Evolutionary conservation across 2,888 invertebrate genomes (phyloP), one percentile per base, ranked within the genome.

Genomic region (Lepidochitona cinerea): DNA sequence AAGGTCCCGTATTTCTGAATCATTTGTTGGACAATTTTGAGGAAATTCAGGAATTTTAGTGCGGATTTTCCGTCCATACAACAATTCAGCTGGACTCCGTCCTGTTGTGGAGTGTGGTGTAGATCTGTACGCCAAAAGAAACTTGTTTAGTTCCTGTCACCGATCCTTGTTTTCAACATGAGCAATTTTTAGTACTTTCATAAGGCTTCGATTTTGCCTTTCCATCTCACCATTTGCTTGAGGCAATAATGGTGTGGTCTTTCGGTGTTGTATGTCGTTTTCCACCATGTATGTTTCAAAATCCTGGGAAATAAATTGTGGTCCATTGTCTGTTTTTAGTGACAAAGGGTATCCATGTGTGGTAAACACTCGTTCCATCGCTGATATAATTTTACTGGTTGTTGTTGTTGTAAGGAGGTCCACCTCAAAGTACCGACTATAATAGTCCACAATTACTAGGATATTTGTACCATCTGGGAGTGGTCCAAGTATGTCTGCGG

Each of bases 391-490:
- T 32, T 77, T 79, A 6, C 74, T 75, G 7, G 74, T 66, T 18
- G 78, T 76, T 26, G 70, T 78, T 26, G 68, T 23, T 18, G n/a
- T 54, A 69, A 75, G 23, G 26, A 74, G 37, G 37, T 73, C 77
- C 12, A 76, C 68, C 59, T 79, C 81, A 72, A 66, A 73, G 49
- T 73, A 81, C 7, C 80, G 37, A 67, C 79, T 83, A 36, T 77
- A 81, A 69, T 82, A 82, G 65, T 83, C 81, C 4, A 79, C 73
- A 36, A 75, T 66, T 4, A 80, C 80, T 26, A 82, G 68, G 2
- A 81, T 49, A 65, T 71, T 70, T 35, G 78, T 54, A n/a, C 78
- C 78, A 14, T 70, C 37, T 26, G 77, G 75, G 32, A 80, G 70
- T n/a, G 79, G 80, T 29, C 80, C 80, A 14, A 78, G 18, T 9